Percentiles rank a stretch among this genome's conserved stretches.
Conservation (phyloP, 2,113 vertebrate species). For the Cyphomyrus plagiostoma region DNA sequence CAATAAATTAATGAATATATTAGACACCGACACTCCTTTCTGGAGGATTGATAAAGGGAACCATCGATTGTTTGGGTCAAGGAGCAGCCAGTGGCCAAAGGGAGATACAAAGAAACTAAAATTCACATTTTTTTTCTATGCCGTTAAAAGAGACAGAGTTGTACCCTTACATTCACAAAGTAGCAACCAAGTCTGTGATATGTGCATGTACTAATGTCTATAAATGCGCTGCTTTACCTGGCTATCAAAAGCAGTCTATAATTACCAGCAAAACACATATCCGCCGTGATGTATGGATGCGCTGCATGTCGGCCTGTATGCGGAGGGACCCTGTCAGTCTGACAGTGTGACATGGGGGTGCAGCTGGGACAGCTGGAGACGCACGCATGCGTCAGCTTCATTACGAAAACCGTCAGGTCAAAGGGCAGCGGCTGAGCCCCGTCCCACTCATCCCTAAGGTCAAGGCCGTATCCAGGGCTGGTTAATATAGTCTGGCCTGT, state of each 20-base stretch:
- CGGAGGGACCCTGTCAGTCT: neutral
- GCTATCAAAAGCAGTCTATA: neutral
- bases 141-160: neutral
- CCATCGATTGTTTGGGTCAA: constrained; percentile 28
- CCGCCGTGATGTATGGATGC: neutral
- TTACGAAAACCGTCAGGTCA: constrained; percentile 21
- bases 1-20: constrained; percentile 39
- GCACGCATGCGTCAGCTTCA: constrained; percentile 15
- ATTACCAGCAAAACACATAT: neutral
- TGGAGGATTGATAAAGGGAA: constrained; percentile 22
- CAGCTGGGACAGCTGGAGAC: constrained; percentile 32
- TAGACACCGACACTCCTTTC: constrained; percentile 19
- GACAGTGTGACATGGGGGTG: neutral
- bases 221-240: neutral
- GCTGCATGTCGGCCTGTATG: neutral
- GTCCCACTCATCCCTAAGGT: constrained; percentile 26
- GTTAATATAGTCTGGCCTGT: constrained; percentile 33
- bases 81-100: neutral
- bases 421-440: constrained; percentile 12
- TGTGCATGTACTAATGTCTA: neutral
- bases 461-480: constrained; percentile 30
- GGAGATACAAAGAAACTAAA: neutral
- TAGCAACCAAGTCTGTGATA: neutral
- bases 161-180: neutral
- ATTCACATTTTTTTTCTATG: neutral